Evolutionary conservation across 2,797 vertebrate species (phyloP).

Genomic region (Benthosema pterotum): DNA sequence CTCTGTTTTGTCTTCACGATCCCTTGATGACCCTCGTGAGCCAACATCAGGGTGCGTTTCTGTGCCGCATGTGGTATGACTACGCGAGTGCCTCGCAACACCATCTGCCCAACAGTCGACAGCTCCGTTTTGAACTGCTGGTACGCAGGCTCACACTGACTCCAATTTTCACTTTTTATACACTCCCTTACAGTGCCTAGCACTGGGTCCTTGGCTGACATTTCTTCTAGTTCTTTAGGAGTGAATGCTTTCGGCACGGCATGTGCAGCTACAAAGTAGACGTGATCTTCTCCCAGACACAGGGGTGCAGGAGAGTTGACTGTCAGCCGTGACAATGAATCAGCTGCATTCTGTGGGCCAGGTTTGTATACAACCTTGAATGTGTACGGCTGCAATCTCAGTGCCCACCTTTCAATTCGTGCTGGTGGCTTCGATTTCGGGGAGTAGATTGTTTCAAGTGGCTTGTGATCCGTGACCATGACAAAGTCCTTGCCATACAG

Average conservation of each 20-base stretch:
- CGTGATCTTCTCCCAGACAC: background rate
- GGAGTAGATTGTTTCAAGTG: slow-evolving; percentile 17
- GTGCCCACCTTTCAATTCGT: slow-evolving; percentile 19
- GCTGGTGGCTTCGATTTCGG: slow-evolving; percentile 28
- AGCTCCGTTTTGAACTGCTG: background rate
- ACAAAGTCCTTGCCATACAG: too few species aligned
- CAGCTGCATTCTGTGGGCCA: too few species aligned
- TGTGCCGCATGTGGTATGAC: background rate
- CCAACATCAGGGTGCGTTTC: background rate
- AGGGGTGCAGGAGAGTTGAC: too few species aligned
- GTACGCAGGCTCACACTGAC: background rate
- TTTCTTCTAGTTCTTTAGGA: slow-evolving; percentile 8
- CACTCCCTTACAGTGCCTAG: background rate
- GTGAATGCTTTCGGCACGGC: slow-evolving; percentile 16
- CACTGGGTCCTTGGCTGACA: slow-evolving; percentile 5
- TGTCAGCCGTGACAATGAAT: too few species aligned
- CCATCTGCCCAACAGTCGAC: background rate
- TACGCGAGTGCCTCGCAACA: background rate
- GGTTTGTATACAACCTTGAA: slow-evolving; percentile 19
- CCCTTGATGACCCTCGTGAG: slow-evolving; percentile 5
- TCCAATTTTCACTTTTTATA: slow-evolving; percentile 4
- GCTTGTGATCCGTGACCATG: too few species aligned
- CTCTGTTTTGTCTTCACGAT: slow-evolving; percentile 25
- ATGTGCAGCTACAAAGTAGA: slow-evolving; percentile 13
- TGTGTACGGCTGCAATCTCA: slow-evolving; percentile 16